A percentile compares a stretch with the other conserved stretches of the same genome.
Conservation (phyloP, 2,888 invertebrate genomes). For the Hypselothyrea guttata region DNA sequence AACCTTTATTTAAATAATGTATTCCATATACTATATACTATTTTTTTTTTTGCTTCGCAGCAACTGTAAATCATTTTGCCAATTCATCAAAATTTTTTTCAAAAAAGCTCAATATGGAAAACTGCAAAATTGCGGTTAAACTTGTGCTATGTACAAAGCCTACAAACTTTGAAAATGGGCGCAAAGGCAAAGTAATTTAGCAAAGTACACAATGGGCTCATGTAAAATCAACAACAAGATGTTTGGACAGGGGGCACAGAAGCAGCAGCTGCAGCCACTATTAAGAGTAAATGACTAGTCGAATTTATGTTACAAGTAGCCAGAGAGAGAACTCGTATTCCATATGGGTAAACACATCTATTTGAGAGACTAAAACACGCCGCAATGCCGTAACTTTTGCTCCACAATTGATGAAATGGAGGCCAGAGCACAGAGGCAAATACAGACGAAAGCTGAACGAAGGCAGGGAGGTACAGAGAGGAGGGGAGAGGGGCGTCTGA, state of each 20-base stretch:
- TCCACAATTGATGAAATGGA: slow-evolving; percentile 65
- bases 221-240: slow-evolving; percentile 47
- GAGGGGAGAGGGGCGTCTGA: slow-evolving; percentile 19
- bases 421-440: slow-evolving; percentile 15
- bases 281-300: slow-evolving; percentile 72
- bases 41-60: no score
- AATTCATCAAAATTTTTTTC: neutral
- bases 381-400: slow-evolving; percentile 72
- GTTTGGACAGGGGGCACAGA: slow-evolving; percentile 15
- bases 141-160: no score
- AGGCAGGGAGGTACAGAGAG: neutral
- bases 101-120: no score
- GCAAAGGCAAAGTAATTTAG: slow-evolving; percentile 53
- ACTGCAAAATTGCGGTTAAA: no score
- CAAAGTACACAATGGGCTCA: slow-evolving; percentile 53
- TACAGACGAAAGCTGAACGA: slow-evolving; percentile 35
- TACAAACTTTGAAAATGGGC: neutral
- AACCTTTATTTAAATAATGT: no score
- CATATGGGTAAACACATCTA: slow-evolving; percentile 61
- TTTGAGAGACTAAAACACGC: slow-evolving; percentile 50
- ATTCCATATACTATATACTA: no score
- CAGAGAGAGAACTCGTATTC: slow-evolving; percentile 13
- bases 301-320: slow-evolving; percentile 60
- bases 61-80: no score
- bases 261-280: slow-evolving; percentile 55